Evolutionary conservation across 2,113 vertebrate species (phyloP), one percentile per base, ranked within the genome.

Genomic region (Empidonax alnorum): DNA sequence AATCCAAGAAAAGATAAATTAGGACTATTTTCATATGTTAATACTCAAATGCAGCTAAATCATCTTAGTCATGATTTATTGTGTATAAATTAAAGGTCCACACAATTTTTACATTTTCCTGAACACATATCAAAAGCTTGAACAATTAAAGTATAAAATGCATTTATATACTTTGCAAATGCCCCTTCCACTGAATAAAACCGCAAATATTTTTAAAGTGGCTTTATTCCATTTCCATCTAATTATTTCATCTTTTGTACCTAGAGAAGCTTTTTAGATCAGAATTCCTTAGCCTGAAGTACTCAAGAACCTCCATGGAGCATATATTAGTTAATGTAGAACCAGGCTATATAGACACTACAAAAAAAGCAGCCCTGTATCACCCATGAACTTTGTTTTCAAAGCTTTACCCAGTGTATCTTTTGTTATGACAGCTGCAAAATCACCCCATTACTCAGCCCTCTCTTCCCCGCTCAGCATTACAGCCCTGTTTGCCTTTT

Each of bases 351-450:
- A 47, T 0, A 81, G 20, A n/a, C 28, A 33, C 30, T 12, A 68
- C 24, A 14, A 62, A 58, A 69, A 49, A 78, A 62, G 20, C 28
- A 83, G 53, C 15, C 15, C 22, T n/a, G 9, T 59, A 67, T 65
- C 49, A 86, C 10, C 59, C 44, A 35, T 27, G 46, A 67, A 71
- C 35, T 89, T 75, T 15, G 37, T 80, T 90, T 71, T 77, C 66
- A 33, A 31, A 87, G 56, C 52, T 81, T 92, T 65, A 24, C 31
- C 44, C 80, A 84, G 47, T 18, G 3, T 72, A 94, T 94, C 84
- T 95, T 62, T 63, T 95, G 80, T 91, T 94, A 84, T 84, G 81
- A 95, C 89, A 96, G 81, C 74, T 85, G 84, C 81, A 84, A 73
- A 89, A 82, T 46, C 89, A 95, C 77, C 77, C 84, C 59, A 94